Evolutionary conservation across 2,113 vertebrate genomes (phyloP), one percentile per base, ranked within the genome.

Genomic region (Crypturellus undulatus): DNA sequence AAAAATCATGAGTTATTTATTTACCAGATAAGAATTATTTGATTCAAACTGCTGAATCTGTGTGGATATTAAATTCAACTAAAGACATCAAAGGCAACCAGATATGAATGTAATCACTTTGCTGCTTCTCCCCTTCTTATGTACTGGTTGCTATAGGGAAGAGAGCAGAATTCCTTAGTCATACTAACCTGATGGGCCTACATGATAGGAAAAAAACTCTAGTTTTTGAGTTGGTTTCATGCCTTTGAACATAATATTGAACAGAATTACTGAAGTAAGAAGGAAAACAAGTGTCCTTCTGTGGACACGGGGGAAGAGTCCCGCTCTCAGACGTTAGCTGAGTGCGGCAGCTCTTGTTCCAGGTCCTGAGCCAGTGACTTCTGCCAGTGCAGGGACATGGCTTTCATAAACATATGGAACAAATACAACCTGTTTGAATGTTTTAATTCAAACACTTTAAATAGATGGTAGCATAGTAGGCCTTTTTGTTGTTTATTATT

Each of bases 31-130:
- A 21, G 62, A 69, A 68, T 89, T 52, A 52, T 14, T 56, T 90
- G 83, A 89, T 80, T 93, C 77, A 60, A 51, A 36, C 21, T 78
- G 73, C 72, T 94, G 94, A 92, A 90, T 90, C 58, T 81, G 77
- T 91, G 75, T 60, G 58, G 77, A 20, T 78, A 28, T 67, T 80
- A 47, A 72, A 62, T 60, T 64, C 7, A 65, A 8, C 52, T 63
- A 51, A 73, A 49, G 85, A 78, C 22, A 59, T 36, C 64, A 86
- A 49, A 90, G 30, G 12, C 26, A 13, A 30, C 40, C 10, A 49
- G 43, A 32, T 40, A 30, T 0, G 75, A 87, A 52, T 54, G 20
- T 54, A 65, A 19, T 25, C 3, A 2, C 0, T 0, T 49, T 94
- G 65, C 59, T 24, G 89, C 67, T 93, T 93, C n/a, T 17, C 88